These are phyloP conservation scores for Macquaria australasica DNA, from an alignment of 2,113 vertebrate species.

Conservation along the genomic window DNA sequence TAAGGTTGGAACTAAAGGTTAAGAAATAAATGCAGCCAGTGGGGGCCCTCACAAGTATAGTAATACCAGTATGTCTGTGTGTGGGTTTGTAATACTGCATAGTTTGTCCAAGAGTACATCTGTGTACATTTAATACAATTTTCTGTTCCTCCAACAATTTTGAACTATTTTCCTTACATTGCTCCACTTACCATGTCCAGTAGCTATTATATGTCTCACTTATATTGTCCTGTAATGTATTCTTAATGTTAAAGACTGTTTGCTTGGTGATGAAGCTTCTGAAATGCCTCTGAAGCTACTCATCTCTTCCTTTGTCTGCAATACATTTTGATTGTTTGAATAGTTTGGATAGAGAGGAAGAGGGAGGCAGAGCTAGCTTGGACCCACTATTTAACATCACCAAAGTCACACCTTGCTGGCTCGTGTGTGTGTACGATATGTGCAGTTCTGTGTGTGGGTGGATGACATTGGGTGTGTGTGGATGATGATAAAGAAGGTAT, in stretches of 20 bases:
- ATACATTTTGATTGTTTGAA: neutral
- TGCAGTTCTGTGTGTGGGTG: neutral
- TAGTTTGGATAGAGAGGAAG: neutral
- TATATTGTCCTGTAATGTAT: neutral
- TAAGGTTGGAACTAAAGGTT: neutral
- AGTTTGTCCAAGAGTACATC: neutral
- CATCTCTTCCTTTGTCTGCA: neutral
- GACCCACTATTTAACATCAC: constrained; percentile 47
- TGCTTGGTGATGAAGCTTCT: neutral
- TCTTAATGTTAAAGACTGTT: constrained; percentile 7
- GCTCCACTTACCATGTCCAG: neutral
- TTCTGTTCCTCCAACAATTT: neutral
- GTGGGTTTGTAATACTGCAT: neutral
- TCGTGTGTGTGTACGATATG: neutral
- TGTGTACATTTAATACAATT: neutral
- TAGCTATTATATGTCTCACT: neutral
- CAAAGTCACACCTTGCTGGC: constrained; percentile 59
- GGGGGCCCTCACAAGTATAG: neutral
- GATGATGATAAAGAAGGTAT: neutral
- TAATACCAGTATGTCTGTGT: neutral
- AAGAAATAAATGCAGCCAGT: neutral
- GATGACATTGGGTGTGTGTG: neutral
- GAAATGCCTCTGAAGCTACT: neutral
- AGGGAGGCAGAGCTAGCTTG: constrained; percentile 4
- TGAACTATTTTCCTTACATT: neutral